These are phyloP conservation scores for Brassicogethes aeneus DNA, from an alignment of 2,888 invertebrate genomes.

Conservation along the genomic window DNA sequence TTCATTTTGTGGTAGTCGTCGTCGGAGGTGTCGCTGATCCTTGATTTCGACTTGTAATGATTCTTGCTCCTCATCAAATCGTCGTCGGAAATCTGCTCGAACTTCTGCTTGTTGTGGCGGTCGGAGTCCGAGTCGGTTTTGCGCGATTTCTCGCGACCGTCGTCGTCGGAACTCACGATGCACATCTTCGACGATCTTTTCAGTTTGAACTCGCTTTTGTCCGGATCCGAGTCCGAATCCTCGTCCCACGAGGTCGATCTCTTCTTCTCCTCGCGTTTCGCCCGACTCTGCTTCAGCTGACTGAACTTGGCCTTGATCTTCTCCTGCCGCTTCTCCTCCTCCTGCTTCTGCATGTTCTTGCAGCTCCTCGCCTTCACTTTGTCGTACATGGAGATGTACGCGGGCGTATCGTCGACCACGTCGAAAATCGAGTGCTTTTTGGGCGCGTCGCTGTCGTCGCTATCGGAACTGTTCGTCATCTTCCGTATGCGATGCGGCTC, in stretches of 20 bases:
- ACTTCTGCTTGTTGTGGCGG: constrained; percentile 36
- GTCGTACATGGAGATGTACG: constrained; percentile 95
- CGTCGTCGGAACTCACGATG: constrained; percentile 37
- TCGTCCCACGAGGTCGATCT: constrained; percentile 83
- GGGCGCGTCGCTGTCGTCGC: constrained; percentile 67
- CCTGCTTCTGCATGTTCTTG: constrained; percentile 87
- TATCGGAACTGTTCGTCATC: constrained; percentile 51
- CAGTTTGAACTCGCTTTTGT: constrained; percentile 31
- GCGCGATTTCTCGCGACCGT: constrained; percentile 26
- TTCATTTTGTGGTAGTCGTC: constrained; percentile 52
- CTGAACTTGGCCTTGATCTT: constrained; percentile 86
- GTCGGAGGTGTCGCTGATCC: constrained; percentile 73
- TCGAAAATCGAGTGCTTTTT: constrained; percentile 89
- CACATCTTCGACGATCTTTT: constrained; percentile 33
- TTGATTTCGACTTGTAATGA: constrained; percentile 53
- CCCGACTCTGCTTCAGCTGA: constrained; percentile 77
- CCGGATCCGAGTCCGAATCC: constrained; percentile 60
- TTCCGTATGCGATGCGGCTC: constrained; percentile 32
- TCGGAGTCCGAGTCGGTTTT: constrained; percentile 47
- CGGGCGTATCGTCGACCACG: constrained; percentile 79
- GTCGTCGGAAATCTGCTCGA: constrained; percentile 9
- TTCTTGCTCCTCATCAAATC: constrained; percentile 44
- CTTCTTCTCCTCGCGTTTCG: constrained; percentile 82
- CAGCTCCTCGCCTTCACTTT: constrained; percentile 91
- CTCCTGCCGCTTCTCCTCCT: constrained; percentile 77